phyloP scores from a whole-genome alignment of 2,888 invertebrate species.

The Euclidia mi region DNA sequence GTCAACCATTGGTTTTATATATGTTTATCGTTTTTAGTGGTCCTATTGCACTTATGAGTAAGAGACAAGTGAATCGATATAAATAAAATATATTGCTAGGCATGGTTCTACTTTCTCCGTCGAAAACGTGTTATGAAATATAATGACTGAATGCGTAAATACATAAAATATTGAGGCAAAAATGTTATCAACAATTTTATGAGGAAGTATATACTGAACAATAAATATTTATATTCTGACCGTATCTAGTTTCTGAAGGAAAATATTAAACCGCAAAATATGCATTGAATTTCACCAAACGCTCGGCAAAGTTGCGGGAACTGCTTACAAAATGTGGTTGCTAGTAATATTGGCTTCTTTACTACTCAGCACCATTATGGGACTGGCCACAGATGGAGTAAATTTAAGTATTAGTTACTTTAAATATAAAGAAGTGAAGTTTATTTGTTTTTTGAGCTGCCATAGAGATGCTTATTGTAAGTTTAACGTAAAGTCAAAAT shows the following conservation, averaged over 20 bases:
- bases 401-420: constrained; percentile 64
- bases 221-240: neutral
- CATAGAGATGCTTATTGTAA: too few relatives aligned
- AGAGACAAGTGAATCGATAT: too few relatives aligned
- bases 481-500: too few relatives aligned
- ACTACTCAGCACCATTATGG: constrained; percentile 24
- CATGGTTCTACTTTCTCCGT: too few relatives aligned
- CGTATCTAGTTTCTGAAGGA: neutral
- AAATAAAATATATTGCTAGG: too few relatives aligned
- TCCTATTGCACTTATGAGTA: too few relatives aligned
- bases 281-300: neutral
- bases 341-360: constrained; percentile 28
- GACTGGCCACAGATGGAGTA: constrained; percentile 36
- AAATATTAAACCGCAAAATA: constrained; percentile 10
- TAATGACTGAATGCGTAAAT: too few relatives aligned
- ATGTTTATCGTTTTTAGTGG: too few relatives aligned
- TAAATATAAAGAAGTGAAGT: constrained; percentile 52
- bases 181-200: too few relatives aligned
- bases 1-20: too few relatives aligned
- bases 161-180: too few relatives aligned
- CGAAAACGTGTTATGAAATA: too few relatives aligned
- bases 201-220: neutral
- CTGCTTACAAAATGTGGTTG: constrained; percentile 30
- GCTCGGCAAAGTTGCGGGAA: neutral
- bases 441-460: constrained; percentile 63